Base-by-base conservation (phyloP, 2,888 invertebrate genomes). In the Spodoptera exigua region DNA sequence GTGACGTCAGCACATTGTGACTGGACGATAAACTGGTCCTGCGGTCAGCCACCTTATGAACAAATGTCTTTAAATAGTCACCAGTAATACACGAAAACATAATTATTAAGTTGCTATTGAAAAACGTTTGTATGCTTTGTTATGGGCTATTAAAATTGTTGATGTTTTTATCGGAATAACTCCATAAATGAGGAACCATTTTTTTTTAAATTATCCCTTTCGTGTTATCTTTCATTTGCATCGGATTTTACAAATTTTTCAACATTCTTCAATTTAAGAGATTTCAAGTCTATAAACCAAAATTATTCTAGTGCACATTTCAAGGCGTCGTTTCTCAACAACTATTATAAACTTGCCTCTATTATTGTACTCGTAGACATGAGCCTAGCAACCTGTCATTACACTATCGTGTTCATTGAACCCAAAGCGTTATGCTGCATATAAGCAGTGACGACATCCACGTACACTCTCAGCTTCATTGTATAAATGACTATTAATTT, bases 401-500 rank as follows among this genome's bases (percentile, higher is more conserved):
- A 61, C 51, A 52, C 47, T 61, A 61, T 68, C 53, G 55, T 67
- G 66, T 68, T 41, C 66, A 52, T 67, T 67, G 66, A 67, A 67
- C 66, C 61, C 61, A 48, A 51, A 36, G 43, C 35, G 17, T 51
- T 61, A 37, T 27, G 48, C 68, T 67, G 52, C 51, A 55, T 34
- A 47, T 68, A 48, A 55, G 37, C 52, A 47, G 41, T 55, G 47
- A 52, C 27, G 44, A 52, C 47, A 48, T 43, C 47, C 34, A 48
- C 37, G 55, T 18, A 27, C 40, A 37, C 16, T 21, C 47, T 14
- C 34, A 18, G 18, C 46, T 43, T 52, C 34, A 35, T 21, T 9
- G 21, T 11, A 34, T 21, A 56, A n/a, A 45, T 12, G 18, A 11
- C 37, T 37, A 32, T 56, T 13, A 7, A 61, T 40, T 40, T 37